Conservation (phyloP, 1,140 invertebrate species). For the Anoplolepis gracilipes region DNA sequence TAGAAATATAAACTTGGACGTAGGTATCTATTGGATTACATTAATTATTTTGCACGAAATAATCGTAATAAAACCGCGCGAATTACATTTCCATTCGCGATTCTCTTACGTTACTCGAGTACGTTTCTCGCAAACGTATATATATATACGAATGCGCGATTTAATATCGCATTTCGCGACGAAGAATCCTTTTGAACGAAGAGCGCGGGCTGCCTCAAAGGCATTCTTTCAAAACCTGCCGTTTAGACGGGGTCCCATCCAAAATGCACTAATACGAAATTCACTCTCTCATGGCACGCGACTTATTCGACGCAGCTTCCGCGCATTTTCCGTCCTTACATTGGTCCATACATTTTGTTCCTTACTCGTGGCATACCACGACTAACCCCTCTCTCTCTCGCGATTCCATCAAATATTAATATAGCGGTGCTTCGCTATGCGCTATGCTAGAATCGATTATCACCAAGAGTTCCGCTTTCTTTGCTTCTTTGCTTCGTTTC, state of each 20-base stretch:
- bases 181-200: neutral
- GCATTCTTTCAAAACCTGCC: neutral
- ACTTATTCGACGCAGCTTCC: neutral
- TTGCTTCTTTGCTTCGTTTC: neutral
- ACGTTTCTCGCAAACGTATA: neutral
- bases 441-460: conserved; percentile 16
- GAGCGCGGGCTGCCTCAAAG: neutral
- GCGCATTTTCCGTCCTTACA: neutral
- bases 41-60: neutral
- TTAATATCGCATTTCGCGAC: neutral
- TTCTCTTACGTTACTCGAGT: too few relatives aligned
- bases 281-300: neutral
- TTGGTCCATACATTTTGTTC: neutral
- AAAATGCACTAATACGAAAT: conserved; percentile 16
- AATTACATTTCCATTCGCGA: too few relatives aligned
- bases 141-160: conserved; percentile 3
- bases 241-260: neutral
- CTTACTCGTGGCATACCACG: neutral
- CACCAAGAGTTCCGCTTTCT: neutral
- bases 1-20: too few relatives aligned
- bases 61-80: neutral
- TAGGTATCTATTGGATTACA: too few relatives aligned
- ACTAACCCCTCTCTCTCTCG: neutral
- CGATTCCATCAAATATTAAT: conserved; percentile 11
- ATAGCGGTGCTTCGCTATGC: neutral